Base-by-base conservation (phyloP, 30 jellyfish, hydroid and myxozoan genomes). In the Aurelia aurita complex sp. Pacific region DNA sequence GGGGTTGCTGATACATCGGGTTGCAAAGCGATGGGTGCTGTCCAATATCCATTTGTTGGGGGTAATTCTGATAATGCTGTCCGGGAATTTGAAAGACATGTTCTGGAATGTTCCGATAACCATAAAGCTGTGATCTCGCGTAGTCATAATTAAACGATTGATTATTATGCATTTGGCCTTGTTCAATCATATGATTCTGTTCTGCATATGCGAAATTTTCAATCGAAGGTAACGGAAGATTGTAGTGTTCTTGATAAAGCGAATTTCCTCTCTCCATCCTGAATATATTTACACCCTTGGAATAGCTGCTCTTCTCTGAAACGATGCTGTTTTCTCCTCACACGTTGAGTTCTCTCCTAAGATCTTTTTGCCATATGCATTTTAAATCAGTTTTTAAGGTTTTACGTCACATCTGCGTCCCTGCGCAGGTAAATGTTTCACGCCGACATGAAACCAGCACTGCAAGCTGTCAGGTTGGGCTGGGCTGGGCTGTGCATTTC, bases 141-240 rank as follows among this genome's bases (percentile, higher is more conserved):
- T 17, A 61, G 17, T 87, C 96, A 18, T 64, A 67, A 87, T 70
- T 79, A 66, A 69, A 87, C 18, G 77, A 88, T 19, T 79, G 90
- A 57, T 68, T 81, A 2, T 54, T 15, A 13, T 61, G 81, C 0
- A 65, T 38, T 10, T 35, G 80, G 14, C 79, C 88, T 63, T 69
- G 89, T 33, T 87, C 91, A 43, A 65, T 50, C 23, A 77, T 62
- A 62, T 69, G 61, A 18, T 57, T 57, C 57, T 73, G 82, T 23
- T 87, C 96, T 35, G 42, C 50, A 76, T 87, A 87, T 3, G 96
- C 87, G 46, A 87, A 87, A 76, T 87, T 87, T 64, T 87, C 96
- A 12, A 87, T 87, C 81, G 96, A 75, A 42, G 96, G 96, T 46
- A 87, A 63, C 14, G 96, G 96, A 12, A 87, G 34, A 61, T 67